Evolutionary conservation across 2,113 vertebrate genomes (phyloP).

Genomic region (Pygoscelis adeliae): DNA sequence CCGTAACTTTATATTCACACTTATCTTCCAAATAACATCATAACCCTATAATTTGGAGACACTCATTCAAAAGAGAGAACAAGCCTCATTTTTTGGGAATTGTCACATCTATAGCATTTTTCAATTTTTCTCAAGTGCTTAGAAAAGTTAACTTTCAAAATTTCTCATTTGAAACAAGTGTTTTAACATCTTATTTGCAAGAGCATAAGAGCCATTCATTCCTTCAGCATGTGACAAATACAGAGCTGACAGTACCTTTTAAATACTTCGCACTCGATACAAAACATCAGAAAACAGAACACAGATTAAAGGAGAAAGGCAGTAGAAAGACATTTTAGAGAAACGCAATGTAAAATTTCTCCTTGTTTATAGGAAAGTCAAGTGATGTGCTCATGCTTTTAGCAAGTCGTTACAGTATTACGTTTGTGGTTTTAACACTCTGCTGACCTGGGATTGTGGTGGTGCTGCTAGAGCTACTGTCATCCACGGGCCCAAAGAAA

Average conservation of each 20-base stretch:
- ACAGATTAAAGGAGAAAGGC: conserved; percentile 50
- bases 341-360: conserved; percentile 42
- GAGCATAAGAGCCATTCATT: conserved; percentile 48
- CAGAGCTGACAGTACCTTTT: conserved; percentile 43
- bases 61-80: neutral
- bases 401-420: conserved; percentile 67
- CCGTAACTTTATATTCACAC: neutral
- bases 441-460: conserved; percentile 98
- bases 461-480: conserved; percentile 90
- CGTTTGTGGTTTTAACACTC: conserved; percentile 78
- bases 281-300: conserved; percentile 57
- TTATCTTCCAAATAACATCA: neutral
- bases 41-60: neutral
- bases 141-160: conserved; percentile 8
- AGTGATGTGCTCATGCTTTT: conserved; percentile 81
- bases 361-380: conserved; percentile 87
- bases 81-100: neutral
- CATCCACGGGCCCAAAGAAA: conserved; percentile 99
- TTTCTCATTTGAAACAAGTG: conserved; percentile 13
- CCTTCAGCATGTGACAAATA: conserved; percentile 24
- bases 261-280: conserved; percentile 36
- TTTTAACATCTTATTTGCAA: conserved; percentile 34
- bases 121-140: neutral
- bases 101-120: neutral
- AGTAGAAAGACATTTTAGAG: conserved; percentile 54